Percentiles rank a stretch among this genome's conserved stretches.
These are phyloP conservation scores for Sesia apiformis DNA, from an alignment of 2,888 invertebrate species.

Conservation along the genomic window DNA sequence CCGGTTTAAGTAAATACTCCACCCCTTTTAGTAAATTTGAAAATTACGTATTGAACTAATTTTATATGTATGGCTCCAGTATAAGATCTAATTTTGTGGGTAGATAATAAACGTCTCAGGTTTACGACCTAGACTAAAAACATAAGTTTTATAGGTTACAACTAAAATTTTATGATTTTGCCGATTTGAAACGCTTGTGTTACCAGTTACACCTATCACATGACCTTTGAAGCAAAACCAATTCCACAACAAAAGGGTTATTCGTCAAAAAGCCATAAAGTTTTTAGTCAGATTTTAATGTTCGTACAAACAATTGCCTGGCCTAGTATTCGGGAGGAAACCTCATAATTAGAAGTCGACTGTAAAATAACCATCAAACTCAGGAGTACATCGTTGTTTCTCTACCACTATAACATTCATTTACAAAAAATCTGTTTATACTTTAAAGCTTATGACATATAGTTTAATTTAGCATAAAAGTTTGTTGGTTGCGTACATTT, in stretches of 20 bases:
- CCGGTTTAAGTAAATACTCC: no score
- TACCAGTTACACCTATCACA: background rate
- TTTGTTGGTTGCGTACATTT: slow-evolving; percentile 5
- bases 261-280: slow-evolving; percentile 20
- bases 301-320: slow-evolving; percentile 35
- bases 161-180: background rate
- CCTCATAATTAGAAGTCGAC: slow-evolving; percentile 63
- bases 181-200: background rate
- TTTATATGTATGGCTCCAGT: no score
- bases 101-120: no score
- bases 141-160: no score
- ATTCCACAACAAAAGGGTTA: slow-evolving; percentile 33
- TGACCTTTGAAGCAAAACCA: background rate
- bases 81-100: no score
- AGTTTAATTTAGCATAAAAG: slow-evolving; percentile 11
- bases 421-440: background rate
- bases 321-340: slow-evolving; percentile 59
- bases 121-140: no score
- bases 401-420: slow-evolving; percentile 15
- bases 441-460: slow-evolving; percentile 14
- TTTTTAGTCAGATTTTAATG: background rate
- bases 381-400: slow-evolving; percentile 47
- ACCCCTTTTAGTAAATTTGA: no score
- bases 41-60: no score
- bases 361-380: slow-evolving; percentile 70